phyloP scores from a whole-genome alignment of 2,797 vertebrate species.

The Acipenser ruthenus region DNA sequence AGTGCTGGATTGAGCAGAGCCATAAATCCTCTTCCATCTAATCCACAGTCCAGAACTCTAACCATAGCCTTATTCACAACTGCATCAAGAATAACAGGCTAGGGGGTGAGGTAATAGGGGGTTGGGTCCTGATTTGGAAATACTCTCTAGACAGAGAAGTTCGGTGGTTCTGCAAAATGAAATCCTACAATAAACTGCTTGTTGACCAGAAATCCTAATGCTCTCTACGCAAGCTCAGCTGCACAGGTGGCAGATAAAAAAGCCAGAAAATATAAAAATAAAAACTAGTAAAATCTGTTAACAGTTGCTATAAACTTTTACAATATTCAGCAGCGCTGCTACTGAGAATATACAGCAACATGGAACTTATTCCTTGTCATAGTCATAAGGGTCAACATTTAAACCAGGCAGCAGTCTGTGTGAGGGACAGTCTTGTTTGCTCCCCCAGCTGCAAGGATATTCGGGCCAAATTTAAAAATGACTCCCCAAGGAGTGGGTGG shows the following conservation, averaged over 20 bases:
- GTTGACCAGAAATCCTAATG: neutral
- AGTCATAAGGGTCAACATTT: neutral
- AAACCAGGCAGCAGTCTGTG: neutral
- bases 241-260: neutral
- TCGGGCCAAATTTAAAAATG: neutral
- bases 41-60: neutral
- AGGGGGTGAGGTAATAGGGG: neutral
- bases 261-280: neutral
- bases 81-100: neutral
- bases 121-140: neutral
- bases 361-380: neutral
- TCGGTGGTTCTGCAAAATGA: neutral
- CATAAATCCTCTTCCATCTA: too few species aligned
- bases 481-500: neutral
- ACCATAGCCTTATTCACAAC: neutral
- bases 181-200: neutral
- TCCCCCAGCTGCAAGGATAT: neutral
- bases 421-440: neutral
- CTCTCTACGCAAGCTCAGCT: neutral
- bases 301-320: constrained; percentile 6
- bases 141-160: neutral
- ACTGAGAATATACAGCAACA: neutral
- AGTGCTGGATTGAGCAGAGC: too few species aligned
- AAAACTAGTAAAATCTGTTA: constrained; percentile 2
- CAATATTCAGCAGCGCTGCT: constrained; percentile 1